A percentile compares a stretch with the other conserved stretches of the same genome.
Evolutionary conservation across 2,113 vertebrate species (phyloP).

Genomic region (Leucosticte australis): DNA sequence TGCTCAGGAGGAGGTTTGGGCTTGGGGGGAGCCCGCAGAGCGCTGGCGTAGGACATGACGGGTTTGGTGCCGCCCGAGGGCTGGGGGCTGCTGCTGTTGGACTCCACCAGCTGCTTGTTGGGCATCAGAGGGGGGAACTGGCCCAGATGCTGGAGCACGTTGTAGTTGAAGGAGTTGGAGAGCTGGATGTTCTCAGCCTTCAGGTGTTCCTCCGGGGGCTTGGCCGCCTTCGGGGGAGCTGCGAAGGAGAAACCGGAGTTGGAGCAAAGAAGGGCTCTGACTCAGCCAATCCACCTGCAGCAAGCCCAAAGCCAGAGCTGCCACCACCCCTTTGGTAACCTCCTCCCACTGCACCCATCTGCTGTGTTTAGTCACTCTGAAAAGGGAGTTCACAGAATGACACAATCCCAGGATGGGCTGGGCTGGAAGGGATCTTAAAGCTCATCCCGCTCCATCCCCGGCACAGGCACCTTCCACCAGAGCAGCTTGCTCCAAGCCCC

Average conservation of each 20-base stretch:
- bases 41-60: constrained; percentile 97
- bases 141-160: constrained; percentile 90
- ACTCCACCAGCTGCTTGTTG: constrained; percentile 88
- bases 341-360: neutral
- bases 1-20: constrained; percentile 93
- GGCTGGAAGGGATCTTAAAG: neutral
- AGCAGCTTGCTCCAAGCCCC: neutral
- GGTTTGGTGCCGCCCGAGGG: constrained; percentile 79
- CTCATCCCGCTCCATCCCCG: neutral
- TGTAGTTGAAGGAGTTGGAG: constrained; percentile 85
- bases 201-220: constrained; percentile 84
- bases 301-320: neutral
- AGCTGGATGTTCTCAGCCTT: constrained; percentile 84
- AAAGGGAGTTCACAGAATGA: neutral
- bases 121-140: constrained; percentile 98
- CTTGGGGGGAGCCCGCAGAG: constrained; percentile 93
- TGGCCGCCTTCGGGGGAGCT: constrained; percentile 87
- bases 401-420: neutral
- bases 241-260: neutral
- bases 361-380: neutral
- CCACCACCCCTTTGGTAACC: neutral
- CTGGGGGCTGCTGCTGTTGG: constrained; percentile 74
- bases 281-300: fast-evolving
- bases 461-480: neutral
- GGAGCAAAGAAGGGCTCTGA: neutral